phyloP scores from a whole-genome alignment of 2,797 vertebrate species.

The Miichthys miiuy region DNA sequence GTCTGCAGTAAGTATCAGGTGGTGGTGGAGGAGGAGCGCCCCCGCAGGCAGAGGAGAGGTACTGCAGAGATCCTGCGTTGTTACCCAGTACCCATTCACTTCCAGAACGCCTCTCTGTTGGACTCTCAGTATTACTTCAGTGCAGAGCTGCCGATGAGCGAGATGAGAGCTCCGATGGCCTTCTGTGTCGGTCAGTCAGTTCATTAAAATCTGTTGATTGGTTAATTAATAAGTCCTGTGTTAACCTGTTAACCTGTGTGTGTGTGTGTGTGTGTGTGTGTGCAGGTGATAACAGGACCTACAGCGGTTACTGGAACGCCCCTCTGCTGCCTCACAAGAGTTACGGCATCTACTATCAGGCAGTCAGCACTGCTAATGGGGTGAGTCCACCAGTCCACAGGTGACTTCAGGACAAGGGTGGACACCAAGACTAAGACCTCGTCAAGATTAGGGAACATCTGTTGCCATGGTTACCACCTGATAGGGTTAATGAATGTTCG shows the following conservation, averaged over 20 bases:
- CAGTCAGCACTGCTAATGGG: slow-evolving; percentile 93
- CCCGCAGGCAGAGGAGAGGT: slow-evolving; percentile 89
- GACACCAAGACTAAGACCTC: too few species aligned
- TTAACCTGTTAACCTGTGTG: too few species aligned
- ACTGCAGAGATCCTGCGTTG: slow-evolving; percentile 93
- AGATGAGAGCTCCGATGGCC: slow-evolving; percentile 82
- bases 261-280: background rate
- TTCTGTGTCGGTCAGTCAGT: slow-evolving; percentile 86
- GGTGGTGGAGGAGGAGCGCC: slow-evolving; percentile 94
- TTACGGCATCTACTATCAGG: slow-evolving; percentile 97
- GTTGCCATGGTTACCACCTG: too few species aligned
- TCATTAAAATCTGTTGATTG: background rate
- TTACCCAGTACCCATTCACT: slow-evolving; percentile 93
- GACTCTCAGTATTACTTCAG: slow-evolving; percentile 94
- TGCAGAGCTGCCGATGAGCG: slow-evolving; percentile 90
- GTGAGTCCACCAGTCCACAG: slow-evolving; percentile 81
- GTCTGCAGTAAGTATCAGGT: slow-evolving; percentile 92
- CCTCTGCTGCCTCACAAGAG: slow-evolving; percentile 93
- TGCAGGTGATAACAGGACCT: slow-evolving; percentile 78
- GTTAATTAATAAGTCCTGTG: too few species aligned
- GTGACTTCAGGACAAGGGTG: too few species aligned
- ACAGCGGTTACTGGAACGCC: slow-evolving; percentile 75
- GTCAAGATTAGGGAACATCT: too few species aligned
- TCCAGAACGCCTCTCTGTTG: slow-evolving; percentile 90
- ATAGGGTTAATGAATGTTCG: too few species aligned